Conservation (phyloP, 2,888 invertebrate species). For the Calephelis perditalis region DNA sequence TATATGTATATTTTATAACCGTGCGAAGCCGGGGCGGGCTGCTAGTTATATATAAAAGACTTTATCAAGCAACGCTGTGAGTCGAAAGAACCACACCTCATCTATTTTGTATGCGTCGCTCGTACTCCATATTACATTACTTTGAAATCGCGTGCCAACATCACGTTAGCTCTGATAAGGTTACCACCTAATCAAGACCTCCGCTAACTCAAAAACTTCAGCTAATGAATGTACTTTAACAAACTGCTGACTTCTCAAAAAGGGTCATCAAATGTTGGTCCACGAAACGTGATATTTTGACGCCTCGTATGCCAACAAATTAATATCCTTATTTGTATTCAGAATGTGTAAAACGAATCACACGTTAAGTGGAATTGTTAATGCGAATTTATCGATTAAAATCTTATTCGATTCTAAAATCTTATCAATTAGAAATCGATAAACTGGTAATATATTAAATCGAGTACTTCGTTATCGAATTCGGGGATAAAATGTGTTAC, state of each 20-base stretch:
- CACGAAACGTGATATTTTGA: slow-evolving; percentile 54
- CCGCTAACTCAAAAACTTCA: slow-evolving; percentile 17
- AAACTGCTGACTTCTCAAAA: slow-evolving; percentile 19
- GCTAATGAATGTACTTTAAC: slow-evolving; percentile 18
- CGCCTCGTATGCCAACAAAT: slow-evolving; percentile 62
- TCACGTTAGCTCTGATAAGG: slow-evolving; percentile 53
- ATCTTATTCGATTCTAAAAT: slow-evolving; percentile 10
- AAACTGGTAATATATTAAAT: slow-evolving; percentile 7
- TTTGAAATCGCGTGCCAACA: slow-evolving; percentile 60
- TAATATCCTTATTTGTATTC: slow-evolving; percentile 61
- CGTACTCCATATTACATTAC: slow-evolving; percentile 67
- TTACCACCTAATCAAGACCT: slow-evolving; percentile 40
- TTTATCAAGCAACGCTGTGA: slow-evolving; percentile 6
- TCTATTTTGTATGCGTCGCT: slow-evolving; percentile 63
- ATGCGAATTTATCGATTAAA: slow-evolving; percentile 11
- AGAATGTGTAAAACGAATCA: slow-evolving; percentile 43
- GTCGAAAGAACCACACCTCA: slow-evolving; percentile 51
- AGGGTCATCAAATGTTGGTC: slow-evolving; percentile 37
- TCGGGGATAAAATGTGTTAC: background rate
- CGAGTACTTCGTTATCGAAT: background rate
- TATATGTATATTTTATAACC: no score
- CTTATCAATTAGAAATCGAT: slow-evolving; percentile 11
- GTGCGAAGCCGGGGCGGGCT: no score
- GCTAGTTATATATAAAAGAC: background rate
- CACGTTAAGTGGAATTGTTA: slow-evolving; percentile 22